These are phyloP conservation scores for Lophochroa leadbeateri DNA, from an alignment of 2,113 vertebrate genomes.

Conservation along the genomic window DNA sequence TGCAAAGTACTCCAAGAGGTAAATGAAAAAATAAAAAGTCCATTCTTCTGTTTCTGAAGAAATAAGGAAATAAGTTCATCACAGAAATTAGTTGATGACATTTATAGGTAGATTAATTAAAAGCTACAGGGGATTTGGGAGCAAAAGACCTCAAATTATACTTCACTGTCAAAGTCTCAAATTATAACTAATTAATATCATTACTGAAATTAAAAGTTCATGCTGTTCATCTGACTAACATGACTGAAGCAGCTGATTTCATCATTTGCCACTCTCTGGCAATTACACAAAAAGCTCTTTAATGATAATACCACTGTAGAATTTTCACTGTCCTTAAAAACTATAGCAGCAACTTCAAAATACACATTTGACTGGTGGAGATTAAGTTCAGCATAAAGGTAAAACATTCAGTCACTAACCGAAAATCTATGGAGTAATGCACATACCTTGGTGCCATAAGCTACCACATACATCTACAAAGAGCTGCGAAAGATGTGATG, in stretches of 20 bases:
- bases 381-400: not conserved
- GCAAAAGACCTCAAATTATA: slow-evolving; percentile 2
- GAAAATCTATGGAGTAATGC: not conserved
- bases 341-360: not conserved
- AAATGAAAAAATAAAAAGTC: not conserved
- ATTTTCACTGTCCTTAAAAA: not conserved
- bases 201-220: slow-evolving; percentile 14
- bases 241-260: not conserved
- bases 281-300: not conserved
- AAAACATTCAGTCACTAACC: not conserved
- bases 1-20: not conserved
- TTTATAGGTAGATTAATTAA: not conserved
- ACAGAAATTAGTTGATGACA: not conserved
- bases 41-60: not conserved
- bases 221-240: not conserved
- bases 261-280: not conserved
- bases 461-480: not conserved
- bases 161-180: not conserved
- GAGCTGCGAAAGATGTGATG: not conserved
- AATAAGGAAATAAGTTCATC: not conserved
- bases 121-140: not conserved
- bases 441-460: not conserved
- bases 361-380: not conserved
- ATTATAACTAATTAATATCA: not conserved
- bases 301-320: not conserved